Evolutionary conservation across 1,140 invertebrate species (phyloP).

Genomic region (Augochlora pura): DNA sequence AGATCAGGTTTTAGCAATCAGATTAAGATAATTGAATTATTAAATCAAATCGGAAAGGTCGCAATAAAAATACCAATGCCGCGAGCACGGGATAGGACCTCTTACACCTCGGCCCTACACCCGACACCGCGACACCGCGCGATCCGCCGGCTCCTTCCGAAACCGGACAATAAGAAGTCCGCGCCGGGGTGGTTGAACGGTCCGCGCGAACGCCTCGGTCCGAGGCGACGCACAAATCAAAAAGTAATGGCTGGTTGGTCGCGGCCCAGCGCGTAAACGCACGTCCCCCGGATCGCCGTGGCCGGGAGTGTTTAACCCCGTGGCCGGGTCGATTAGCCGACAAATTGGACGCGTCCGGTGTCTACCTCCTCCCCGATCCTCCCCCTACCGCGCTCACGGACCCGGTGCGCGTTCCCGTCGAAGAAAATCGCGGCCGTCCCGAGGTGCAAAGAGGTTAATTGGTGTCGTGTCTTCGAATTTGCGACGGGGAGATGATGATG

Average conservation of each 20-base stretch:
- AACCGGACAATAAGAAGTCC: constrained; percentile 53
- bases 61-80: constrained; percentile 66
- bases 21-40: no score
- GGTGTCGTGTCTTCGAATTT: not conserved
- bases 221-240: constrained; percentile 64
- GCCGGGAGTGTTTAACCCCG: constrained; percentile 59
- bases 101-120: no score
- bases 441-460: constrained; percentile 34
- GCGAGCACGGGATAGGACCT: not conserved
- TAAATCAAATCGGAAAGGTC: constrained; percentile 26
- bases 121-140: not conserved
- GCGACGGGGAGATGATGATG: not conserved
- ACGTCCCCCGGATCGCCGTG: constrained; percentile 47
- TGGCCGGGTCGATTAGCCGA: constrained; percentile 55
- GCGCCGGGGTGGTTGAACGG: constrained; percentile 8
- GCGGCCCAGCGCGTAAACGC: constrained; percentile 52
- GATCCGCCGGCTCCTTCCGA: constrained; percentile 24
- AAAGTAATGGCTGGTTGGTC: constrained; percentile 71
- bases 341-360: constrained; percentile 57
- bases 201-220: not conserved
- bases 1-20: no score
- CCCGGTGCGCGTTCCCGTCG: no score
- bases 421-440: constrained; percentile 14
- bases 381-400: not conserved
- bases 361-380: no score